Evolutionary conservation across 92 coral and sea anemone species (phyloP), one percentile per base, ranked within the genome.

Genomic region (Palythoa caribaeorum): DNA sequence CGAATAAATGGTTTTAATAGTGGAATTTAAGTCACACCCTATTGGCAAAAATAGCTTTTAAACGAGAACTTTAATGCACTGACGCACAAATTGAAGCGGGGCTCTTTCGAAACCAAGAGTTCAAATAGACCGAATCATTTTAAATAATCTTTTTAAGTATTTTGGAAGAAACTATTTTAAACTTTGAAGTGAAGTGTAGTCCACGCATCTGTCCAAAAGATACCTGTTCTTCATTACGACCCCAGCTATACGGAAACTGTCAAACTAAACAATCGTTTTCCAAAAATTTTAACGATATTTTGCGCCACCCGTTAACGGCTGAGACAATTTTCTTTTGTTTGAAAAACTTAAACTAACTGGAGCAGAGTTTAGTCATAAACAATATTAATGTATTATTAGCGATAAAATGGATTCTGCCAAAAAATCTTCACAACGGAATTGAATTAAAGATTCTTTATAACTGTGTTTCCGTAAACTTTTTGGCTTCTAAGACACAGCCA

Each of bases 1-100:
- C 74, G 44, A 81, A 81, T 65, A 65, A 81, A 68, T 20, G 12
- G 76, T 65, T 81, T 66, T 81, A 81, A 65, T 66, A 53, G 86
- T 65, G 47, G 76, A 81, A 28, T 68, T 81, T 39, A 81, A 81
- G 86, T 81, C 75, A 81, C 86, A 81, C 86, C 85, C 85, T 76
- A 35, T 81, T 48, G 75, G 86, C 76, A 54, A 81, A 77, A 81
- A 81, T 81, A 68, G 73, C 86, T 81, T 81, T 81, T 81, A 81
- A 81, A 81, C 76, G 86, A 81, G 86, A 81, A 50, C 48, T 81
- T 81, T 81, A 81, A 66, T 52, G 86, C 76, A 65, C 75, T 44
- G 75, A 81, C 60, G 76, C 75, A 48, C 75, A n/a, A 71, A 65
- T 44, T 81, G 40, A 80, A 20, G 28, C 28, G 28, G 35, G 14